Evolutionary conservation across 2,797 vertebrate species (phyloP).

Genomic region (Netta rufina): DNA sequence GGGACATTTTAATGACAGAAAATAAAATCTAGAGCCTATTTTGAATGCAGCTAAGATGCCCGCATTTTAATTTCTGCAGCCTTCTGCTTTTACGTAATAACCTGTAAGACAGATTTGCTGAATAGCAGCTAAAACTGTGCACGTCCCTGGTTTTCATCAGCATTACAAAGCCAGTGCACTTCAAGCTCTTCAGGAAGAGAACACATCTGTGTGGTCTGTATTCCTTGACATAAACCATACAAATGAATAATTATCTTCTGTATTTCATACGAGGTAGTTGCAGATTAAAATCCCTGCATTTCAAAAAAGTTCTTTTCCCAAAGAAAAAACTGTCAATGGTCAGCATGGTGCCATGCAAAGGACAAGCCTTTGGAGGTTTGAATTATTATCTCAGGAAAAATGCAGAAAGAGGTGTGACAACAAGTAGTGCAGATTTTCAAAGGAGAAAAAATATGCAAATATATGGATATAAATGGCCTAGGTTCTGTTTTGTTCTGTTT

Average conservation of each 20-base stretch:
- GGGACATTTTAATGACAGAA: not conserved
- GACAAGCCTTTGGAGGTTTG: not conserved
- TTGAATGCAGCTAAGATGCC: not conserved
- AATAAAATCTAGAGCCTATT: not conserved
- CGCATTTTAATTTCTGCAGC: not conserved
- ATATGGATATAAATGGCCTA: not conserved
- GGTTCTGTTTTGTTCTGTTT: not conserved
- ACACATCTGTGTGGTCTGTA: not conserved
- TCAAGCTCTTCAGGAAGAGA: not conserved
- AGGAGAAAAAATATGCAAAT: not conserved
- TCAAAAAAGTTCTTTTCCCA: not conserved
- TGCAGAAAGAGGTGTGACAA: not conserved
- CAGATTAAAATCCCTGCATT: not conserved
- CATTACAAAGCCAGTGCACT: not conserved
- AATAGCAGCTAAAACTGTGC: not conserved
- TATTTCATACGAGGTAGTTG: not conserved
- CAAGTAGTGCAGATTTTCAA: not conserved
- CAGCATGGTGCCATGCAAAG: not conserved
- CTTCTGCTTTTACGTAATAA: not conserved
- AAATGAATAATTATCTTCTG: not conserved
- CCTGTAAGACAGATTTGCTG: not conserved
- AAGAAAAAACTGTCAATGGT: not conserved
- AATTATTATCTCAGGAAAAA: not conserved
- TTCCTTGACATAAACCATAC: not conserved
- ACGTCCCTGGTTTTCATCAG: not conserved